Conservation (phyloP, 1,140 invertebrate species). For the Heliconius eleuchia region DNA sequence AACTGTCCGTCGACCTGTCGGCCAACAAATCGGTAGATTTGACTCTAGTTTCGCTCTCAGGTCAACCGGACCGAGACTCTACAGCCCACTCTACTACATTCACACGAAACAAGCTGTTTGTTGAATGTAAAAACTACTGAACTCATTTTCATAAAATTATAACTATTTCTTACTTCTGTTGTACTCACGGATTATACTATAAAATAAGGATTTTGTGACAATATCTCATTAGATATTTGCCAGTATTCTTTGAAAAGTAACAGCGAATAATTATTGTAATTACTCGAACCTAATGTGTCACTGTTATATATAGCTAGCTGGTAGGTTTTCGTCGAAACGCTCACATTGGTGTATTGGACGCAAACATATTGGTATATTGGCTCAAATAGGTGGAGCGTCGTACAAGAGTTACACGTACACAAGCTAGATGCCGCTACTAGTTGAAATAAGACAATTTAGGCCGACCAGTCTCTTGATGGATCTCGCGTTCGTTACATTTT, state of each 20-base stretch:
- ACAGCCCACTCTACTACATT: background rate
- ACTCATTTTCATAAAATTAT: constrained; percentile 9
- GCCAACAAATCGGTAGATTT: constrained; percentile 36
- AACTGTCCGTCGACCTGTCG: constrained; percentile 33
- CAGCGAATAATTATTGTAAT: background rate
- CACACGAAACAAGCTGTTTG: constrained; percentile 10
- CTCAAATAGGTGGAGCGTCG: constrained; percentile 10
- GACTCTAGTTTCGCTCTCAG: background rate
- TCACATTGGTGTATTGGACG: background rate
- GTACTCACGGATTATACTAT: background rate
- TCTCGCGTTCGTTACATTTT: constrained; percentile 39
- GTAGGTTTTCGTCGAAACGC: background rate
- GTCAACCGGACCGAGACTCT: constrained; percentile 10
- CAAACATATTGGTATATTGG: background rate
- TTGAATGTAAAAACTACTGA: constrained; percentile 9
- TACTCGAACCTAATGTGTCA: background rate
- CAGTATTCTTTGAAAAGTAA: background rate
- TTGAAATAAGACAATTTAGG: constrained; percentile 38
- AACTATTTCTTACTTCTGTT: background rate
- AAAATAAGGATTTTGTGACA: background rate
- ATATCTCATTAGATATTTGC: background rate
- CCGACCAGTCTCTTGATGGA: constrained; percentile 38
- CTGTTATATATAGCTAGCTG: background rate
- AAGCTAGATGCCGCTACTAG: constrained; percentile 38
- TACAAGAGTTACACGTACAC: constrained; percentile 25